phyloP scores from a whole-genome alignment of 2,888 invertebrate species.

The Gasteruption jaculator region DNA sequence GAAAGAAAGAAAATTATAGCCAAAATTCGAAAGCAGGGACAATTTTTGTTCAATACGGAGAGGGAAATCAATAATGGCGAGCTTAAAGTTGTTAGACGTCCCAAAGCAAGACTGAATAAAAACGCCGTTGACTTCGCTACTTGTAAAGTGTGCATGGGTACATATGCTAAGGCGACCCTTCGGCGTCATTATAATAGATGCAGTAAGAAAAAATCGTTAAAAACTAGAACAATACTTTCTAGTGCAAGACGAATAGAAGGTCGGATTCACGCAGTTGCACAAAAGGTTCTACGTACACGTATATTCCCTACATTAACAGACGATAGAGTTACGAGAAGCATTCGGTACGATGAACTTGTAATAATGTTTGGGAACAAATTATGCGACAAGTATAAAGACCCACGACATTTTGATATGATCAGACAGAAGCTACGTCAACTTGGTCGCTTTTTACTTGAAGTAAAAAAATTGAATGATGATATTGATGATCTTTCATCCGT shows the following conservation, averaged over 20 bases:
- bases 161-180: slow-evolving; percentile 5
- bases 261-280: background rate
- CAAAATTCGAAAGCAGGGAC: slow-evolving; percentile 9
- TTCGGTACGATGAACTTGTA: slow-evolving; percentile 6
- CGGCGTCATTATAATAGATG: background rate
- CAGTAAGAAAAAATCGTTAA: background rate
- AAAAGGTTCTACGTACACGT: background rate
- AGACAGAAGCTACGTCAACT: slow-evolving; percentile 11
- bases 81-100: too few species aligned
- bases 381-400: slow-evolving; percentile 10
- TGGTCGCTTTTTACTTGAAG: slow-evolving; percentile 15
- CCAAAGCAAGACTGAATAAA: slow-evolving; percentile 4
- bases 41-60: slow-evolving; percentile 6
- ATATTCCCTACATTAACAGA: slow-evolving; percentile 7
- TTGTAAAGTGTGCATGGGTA: slow-evolving; percentile 7
- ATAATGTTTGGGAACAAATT: slow-evolving; percentile 8
- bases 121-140: slow-evolving; percentile 9
- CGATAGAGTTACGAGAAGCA: background rate
- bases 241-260: background rate
- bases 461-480: slow-evolving; percentile 3
- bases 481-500: slow-evolving; percentile 16
- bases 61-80: too few species aligned
- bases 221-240: background rate
- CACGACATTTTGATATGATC: slow-evolving; percentile 15
- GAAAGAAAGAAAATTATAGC: too few species aligned